phyloP scores from a whole-genome alignment of 2,888 invertebrate species.

The Diarsia brunnea region DNA sequence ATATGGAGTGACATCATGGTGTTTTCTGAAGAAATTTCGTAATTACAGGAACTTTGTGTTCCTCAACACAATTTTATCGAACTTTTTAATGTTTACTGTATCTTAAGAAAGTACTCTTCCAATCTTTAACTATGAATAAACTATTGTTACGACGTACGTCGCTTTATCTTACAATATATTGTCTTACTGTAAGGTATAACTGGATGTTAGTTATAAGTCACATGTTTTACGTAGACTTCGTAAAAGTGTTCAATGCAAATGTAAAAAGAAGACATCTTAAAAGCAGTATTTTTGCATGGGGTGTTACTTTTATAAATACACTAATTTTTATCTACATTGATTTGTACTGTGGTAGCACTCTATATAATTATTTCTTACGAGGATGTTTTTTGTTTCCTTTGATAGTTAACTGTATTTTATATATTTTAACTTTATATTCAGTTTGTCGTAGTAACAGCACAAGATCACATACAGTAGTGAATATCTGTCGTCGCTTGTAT shows the following conservation, averaged over 20 bases:
- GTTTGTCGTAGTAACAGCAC: neutral
- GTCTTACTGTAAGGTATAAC: neutral
- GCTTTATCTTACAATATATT: too few relatives aligned
- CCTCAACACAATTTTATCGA: neutral
- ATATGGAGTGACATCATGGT: conserved; percentile 14
- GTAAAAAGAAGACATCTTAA: neutral
- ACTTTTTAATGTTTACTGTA: neutral
- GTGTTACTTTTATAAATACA: neutral
- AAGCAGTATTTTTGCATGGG: conserved; percentile 1
- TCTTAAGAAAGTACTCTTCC: too few relatives aligned
- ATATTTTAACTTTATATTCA: neutral
- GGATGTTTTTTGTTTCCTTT: neutral
- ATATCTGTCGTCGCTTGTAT: conserved; percentile 3
- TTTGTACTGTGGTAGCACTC: neutral
- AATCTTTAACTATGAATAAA: too few relatives aligned
- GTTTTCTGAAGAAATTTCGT: neutral
- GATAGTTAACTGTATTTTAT: conserved; percentile 4
- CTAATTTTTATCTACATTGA: neutral
- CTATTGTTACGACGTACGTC: too few relatives aligned
- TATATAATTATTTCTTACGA: neutral
- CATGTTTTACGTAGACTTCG: conserved; percentile 3
- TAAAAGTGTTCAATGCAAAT: conserved; percentile 5
- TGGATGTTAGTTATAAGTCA: neutral
- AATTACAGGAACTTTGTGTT: conserved; percentile 9
- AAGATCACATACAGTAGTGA: too few relatives aligned